A percentile compares a stretch with the other conserved stretches of the same genome.
These are phyloP conservation scores for Pterocles orientalis DNA, from an alignment of 2,113 vertebrate genomes.

Conservation along the genomic window DNA sequence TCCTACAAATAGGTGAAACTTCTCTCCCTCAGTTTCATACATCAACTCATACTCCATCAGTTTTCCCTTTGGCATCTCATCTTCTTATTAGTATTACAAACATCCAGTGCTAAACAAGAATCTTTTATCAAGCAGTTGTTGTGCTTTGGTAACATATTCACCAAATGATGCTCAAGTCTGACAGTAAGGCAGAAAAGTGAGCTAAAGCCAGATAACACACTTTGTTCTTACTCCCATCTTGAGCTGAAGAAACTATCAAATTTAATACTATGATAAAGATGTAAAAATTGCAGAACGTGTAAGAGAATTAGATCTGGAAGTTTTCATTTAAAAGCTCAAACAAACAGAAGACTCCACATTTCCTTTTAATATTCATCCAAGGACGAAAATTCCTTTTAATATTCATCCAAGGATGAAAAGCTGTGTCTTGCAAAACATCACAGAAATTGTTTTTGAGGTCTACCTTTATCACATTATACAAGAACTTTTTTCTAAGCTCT, in stretches of 20 bases:
- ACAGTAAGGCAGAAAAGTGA: not conserved
- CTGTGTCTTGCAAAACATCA: not conserved
- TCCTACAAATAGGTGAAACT: not conserved
- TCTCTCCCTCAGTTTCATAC: not conserved
- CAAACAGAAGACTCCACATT: not conserved
- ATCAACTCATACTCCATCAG: not conserved
- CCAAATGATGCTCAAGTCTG: not conserved
- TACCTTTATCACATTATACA: not conserved
- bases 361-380: not conserved
- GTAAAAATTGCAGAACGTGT: not conserved
- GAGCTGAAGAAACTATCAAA: not conserved
- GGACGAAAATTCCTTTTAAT: slow-evolving; percentile 1
- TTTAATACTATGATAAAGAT: not conserved
- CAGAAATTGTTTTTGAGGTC: not conserved
- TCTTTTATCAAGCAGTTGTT: not conserved
- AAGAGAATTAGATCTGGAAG: not conserved
- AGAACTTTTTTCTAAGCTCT: not conserved
- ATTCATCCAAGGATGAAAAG: not conserved
- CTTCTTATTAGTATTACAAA: not conserved
- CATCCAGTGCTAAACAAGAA: not conserved
- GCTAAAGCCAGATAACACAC: not conserved
- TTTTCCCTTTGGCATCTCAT: not conserved
- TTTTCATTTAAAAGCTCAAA: slow-evolving; percentile 2
- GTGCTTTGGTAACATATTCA: not conserved
- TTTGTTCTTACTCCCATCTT: not conserved